These are phyloP conservation scores for Anisognathus igniventris DNA, from an alignment of 2,797 vertebrate species.

Conservation along the genomic window DNA sequence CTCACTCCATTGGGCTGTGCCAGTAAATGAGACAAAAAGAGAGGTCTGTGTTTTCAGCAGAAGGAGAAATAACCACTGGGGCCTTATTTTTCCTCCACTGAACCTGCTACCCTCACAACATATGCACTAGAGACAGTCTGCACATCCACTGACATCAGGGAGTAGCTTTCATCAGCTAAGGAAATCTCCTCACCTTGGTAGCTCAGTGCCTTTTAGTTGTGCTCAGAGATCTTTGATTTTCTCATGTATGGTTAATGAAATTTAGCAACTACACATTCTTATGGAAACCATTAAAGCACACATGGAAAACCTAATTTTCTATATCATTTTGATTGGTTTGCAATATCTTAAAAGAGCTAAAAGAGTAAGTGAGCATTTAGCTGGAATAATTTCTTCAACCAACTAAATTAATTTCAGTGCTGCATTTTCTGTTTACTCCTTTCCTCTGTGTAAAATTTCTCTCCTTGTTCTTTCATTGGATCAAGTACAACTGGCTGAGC, in stretches of 20 bases:
- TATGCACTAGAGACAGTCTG: not conserved
- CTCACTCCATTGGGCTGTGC: not conserved
- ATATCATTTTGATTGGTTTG: not conserved
- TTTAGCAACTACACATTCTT: not conserved
- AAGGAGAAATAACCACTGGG: not conserved
- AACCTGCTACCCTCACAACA: not conserved
- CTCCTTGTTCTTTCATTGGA: not conserved
- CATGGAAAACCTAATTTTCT: not conserved
- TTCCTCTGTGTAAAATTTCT: not conserved
- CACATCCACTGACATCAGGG: not conserved
- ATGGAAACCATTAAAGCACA: not conserved
- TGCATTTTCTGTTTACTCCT: not conserved
- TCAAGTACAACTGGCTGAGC: not conserved
- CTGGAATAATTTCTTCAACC: not conserved
- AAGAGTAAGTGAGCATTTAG: not conserved
- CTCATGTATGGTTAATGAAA: not conserved
- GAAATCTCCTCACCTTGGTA: not conserved
- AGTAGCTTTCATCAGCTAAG: not conserved
- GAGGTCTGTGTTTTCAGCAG: not conserved
- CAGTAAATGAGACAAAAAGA: not conserved
- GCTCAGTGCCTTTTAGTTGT: not conserved
- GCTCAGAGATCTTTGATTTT: not conserved
- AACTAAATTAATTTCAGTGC: not conserved
- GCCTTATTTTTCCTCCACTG: not conserved
- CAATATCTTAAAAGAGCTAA: not conserved